Percentiles rank a stretch among this genome's conserved stretches.
Conservation (phyloP, 2,113 vertebrate species). For the Grammomys surdaster region DNA sequence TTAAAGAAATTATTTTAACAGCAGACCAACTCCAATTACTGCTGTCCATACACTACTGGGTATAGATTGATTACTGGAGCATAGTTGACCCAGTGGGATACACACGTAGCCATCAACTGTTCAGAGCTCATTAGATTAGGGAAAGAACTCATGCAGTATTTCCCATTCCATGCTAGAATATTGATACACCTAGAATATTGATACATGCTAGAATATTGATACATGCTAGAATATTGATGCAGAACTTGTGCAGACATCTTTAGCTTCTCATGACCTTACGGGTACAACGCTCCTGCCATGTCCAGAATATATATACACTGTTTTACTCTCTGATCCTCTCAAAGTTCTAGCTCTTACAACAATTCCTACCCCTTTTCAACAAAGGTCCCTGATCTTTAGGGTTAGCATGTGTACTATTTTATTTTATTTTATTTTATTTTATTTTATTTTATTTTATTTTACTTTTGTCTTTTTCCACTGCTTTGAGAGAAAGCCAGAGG, state of each 20-base stretch:
- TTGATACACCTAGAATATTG: neutral
- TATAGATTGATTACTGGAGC: neutral
- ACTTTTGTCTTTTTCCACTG: no score
- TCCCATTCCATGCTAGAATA: neutral
- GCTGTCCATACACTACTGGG: no score
- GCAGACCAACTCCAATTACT: neutral
- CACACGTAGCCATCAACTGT: neutral
- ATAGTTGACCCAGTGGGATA: neutral
- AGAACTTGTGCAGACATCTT: neutral
- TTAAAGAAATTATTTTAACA: neutral
- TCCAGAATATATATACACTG: neutral
- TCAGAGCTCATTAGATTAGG: neutral
- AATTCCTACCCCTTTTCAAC: neutral
- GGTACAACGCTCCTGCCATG: neutral
- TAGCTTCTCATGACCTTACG: neutral
- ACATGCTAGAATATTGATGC: neutral
- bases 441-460: no score
- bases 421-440: no score
- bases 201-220: neutral
- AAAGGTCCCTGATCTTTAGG: neutral
- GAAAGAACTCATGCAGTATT: neutral
- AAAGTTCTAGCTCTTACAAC: neutral
- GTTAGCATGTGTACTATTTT: neutral
- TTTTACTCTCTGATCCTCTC: neutral
- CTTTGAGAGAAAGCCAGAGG: neutral